Percentiles rank a stretch among this genome's conserved stretches.
These are phyloP conservation scores for Tonatia bakeri DNA, from an alignment of 2,113 vertebrate species.

Conservation along the genomic window DNA sequence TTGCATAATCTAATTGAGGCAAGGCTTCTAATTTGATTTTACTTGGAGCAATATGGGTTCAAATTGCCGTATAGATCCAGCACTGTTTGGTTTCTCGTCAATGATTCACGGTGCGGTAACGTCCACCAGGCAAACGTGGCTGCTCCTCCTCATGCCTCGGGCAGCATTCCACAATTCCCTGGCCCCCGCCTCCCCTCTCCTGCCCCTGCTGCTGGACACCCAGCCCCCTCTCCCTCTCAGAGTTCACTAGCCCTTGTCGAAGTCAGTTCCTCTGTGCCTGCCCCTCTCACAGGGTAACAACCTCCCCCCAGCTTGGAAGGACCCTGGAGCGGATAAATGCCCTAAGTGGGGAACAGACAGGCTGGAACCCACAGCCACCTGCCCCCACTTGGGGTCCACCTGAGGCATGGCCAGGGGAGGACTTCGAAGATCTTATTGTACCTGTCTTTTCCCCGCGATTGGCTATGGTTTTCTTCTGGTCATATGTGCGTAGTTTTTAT, in stretches of 20 bases:
- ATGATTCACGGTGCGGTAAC: slow-evolving; percentile 66
- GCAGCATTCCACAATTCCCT: slow-evolving; percentile 2
- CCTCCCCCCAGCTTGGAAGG: neutral
- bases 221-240: neutral
- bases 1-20: slow-evolving; percentile 55
- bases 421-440: neutral
- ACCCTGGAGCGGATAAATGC: neutral
- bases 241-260: neutral
- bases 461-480: neutral
- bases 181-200: neutral
- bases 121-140: neutral
- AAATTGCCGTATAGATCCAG: slow-evolving; percentile 37
- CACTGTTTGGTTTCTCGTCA: slow-evolving; percentile 71
- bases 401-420: neutral
- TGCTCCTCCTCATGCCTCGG: neutral
- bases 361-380: accelerated
- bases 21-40: slow-evolving; percentile 68
- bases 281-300: accelerated
- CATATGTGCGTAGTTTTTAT: neutral
- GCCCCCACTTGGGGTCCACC: accelerated
- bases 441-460: neutral
- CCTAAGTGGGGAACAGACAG: neutral
- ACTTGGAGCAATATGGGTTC: slow-evolving; percentile 53
- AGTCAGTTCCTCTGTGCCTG: neutral
- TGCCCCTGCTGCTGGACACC: neutral